phyloP scores from a whole-genome alignment of 1,140 invertebrate genomes.

The Sycophila sp. region DNA sequence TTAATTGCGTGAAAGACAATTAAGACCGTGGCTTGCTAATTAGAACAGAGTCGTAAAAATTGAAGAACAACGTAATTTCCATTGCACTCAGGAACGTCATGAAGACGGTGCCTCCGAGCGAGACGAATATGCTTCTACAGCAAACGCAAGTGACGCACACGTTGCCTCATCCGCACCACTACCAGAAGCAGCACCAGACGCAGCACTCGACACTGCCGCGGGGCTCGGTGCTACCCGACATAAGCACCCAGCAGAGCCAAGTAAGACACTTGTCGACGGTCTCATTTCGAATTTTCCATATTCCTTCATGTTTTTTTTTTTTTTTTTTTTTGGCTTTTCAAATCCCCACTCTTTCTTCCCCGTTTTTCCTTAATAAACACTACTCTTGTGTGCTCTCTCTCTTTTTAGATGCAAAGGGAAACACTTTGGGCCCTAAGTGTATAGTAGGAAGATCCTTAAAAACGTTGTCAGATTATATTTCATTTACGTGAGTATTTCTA shows the following conservation, averaged over 20 bases:
- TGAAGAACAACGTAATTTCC: constrained; percentile 21
- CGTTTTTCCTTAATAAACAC: background rate
- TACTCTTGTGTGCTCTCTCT: background rate
- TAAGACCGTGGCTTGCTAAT: no score
- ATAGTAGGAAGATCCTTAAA: constrained; percentile 8
- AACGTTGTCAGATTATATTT: background rate
- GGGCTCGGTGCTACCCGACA: constrained; percentile 56
- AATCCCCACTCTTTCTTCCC: background rate
- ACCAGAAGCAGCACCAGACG: constrained; percentile 67
- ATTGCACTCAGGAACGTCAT: constrained; percentile 57
- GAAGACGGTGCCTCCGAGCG: constrained; percentile 68
- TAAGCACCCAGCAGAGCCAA: constrained; percentile 57
- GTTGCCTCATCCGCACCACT: constrained; percentile 67
- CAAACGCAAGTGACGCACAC: constrained; percentile 67
- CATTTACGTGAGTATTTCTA: background rate
- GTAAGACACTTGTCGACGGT: constrained; percentile 44
- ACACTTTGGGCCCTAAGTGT: constrained; percentile 35
- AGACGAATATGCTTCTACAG: constrained; percentile 68
- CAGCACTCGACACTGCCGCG: constrained; percentile 62
- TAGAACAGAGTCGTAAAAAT: no score
- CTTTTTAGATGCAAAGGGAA: constrained; percentile 28
- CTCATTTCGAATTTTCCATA: background rate
- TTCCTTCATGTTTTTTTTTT: background rate
- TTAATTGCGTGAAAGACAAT: no score
- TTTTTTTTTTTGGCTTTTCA: background rate